Evolutionary conservation across 2,113 vertebrate species (phyloP), one percentile per base, ranked within the genome.

Genomic region (Athene cunicularia): DNA sequence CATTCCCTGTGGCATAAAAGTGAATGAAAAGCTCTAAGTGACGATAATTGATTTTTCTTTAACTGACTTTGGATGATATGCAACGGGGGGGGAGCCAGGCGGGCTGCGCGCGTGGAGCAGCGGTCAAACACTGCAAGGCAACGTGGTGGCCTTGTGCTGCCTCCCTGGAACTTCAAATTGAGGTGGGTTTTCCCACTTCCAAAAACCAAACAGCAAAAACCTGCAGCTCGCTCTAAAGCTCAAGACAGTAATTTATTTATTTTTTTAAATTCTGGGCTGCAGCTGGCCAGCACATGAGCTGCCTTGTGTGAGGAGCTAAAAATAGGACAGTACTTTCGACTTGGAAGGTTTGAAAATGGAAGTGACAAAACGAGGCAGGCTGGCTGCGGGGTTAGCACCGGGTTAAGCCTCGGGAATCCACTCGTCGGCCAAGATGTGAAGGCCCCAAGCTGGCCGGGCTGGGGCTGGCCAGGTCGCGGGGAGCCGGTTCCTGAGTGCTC

Each of bases 121-220:
- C 30, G 4, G 20, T 39, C 56, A 6, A 5, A 9, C 22, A 0
- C 21, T 8, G 64, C 32, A 5, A 7, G 43, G 28, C 33, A 4
- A 5, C 30, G 64, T 1, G 18, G 39, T 1, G 3, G 2, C 5
- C 2, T 28, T 10, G 27, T 4, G 45, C 45, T 20, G 56, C 39
- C 8, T 17, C 33, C 39, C 45, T 9, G 20, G 12, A 47, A 13
- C 19, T 17, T 22, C 66, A 21, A 3, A 22, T 19, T 41, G 7
- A 5, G 0, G 11, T 32, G 24, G 5, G 9, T 56, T 56, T 19
- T 64, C 27, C 58, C 13, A 35, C 23, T 58, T 11, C 22, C 7
- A 23, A 52, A 13, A 41, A 43, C 5, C 35, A 20, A 24, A 64
- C 43, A 45, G 73, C 58, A 58, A 35, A 43, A 52, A 64, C 11